A percentile compares a stretch with the other conserved stretches of the same genome.
phyloP scores from a whole-genome alignment of 37 sponge, comb jelly and placozoan species.

The Crambe crambe region DNA sequence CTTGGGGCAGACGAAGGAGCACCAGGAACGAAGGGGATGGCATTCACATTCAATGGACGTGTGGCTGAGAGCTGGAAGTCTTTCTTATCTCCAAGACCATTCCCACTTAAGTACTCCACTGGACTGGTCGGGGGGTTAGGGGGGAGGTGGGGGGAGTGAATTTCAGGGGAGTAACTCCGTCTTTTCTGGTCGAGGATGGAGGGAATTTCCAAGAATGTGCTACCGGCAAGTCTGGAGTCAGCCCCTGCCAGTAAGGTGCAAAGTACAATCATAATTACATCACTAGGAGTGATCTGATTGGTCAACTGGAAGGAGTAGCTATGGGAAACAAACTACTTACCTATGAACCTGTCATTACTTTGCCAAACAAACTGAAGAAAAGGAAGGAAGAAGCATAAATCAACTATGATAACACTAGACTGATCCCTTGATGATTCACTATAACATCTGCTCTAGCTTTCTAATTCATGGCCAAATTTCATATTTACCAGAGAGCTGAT shows the following conservation, averaged over 20 bases:
- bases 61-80: too few relatives aligned
- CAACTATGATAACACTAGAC: too few relatives aligned
- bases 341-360: neutral
- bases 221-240: neutral
- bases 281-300: too few relatives aligned
- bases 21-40: conserved; percentile 44
- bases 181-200: neutral
- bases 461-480: too few relatives aligned
- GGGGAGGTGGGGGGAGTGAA: conserved; percentile 28
- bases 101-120: conserved; percentile 2
- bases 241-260: neutral
- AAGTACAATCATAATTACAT: too few relatives aligned
- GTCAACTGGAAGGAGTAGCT: too few relatives aligned
- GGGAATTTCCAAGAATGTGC: neutral
- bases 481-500: too few relatives aligned
- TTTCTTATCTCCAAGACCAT: conserved; percentile 3
- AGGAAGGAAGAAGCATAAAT: too few relatives aligned
- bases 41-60: conserved; percentile 36
- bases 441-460: too few relatives aligned
- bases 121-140: conserved; percentile 47
- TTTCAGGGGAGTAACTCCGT: neutral
- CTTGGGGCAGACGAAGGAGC: neutral
- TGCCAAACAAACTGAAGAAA: conserved; percentile 25
- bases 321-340: too few relatives aligned
- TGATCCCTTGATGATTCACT: too few relatives aligned